phyloP scores from a whole-genome alignment of 2,113 vertebrate species.

The Bos indicus region DNA sequence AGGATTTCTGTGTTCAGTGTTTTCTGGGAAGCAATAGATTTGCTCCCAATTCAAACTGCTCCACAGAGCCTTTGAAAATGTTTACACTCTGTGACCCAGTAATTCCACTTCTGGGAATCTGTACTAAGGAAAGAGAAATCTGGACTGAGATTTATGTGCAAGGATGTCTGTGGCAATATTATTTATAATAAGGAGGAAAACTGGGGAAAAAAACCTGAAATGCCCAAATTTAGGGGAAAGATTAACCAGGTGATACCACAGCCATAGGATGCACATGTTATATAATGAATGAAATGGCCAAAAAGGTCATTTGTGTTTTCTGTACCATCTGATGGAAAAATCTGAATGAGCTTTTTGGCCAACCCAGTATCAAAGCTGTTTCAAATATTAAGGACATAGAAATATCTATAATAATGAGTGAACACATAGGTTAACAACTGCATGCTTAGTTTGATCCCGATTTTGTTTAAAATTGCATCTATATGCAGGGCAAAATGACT shows the following conservation, averaged over 20 bases:
- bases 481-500: slow-evolving; percentile 4
- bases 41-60: slow-evolving; percentile 55
- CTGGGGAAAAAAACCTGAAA: background rate
- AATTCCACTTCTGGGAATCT: slow-evolving; percentile 67
- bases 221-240: background rate
- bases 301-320: background rate
- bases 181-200: slow-evolving; percentile 28
- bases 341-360: background rate
- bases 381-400: slow-evolving; percentile 9
- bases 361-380: background rate
- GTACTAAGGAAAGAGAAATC: slow-evolving; percentile 51
- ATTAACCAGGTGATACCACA: background rate
- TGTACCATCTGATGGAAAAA: background rate
- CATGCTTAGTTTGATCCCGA: background rate
- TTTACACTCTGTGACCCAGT: slow-evolving; percentile 63
- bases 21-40: slow-evolving; percentile 59
- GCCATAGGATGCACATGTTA: background rate
- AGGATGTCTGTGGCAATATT: slow-evolving; percentile 2
- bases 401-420: background rate
- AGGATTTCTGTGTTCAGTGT: slow-evolving; percentile 43
- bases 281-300: background rate
- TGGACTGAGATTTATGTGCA: slow-evolving; percentile 45
- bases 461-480: slow-evolving; percentile 41
- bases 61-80: slow-evolving; percentile 52
- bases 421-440: background rate